phyloP scores from a whole-genome alignment of 2,113 vertebrate species.

The Lophotis ruficrista region DNA sequence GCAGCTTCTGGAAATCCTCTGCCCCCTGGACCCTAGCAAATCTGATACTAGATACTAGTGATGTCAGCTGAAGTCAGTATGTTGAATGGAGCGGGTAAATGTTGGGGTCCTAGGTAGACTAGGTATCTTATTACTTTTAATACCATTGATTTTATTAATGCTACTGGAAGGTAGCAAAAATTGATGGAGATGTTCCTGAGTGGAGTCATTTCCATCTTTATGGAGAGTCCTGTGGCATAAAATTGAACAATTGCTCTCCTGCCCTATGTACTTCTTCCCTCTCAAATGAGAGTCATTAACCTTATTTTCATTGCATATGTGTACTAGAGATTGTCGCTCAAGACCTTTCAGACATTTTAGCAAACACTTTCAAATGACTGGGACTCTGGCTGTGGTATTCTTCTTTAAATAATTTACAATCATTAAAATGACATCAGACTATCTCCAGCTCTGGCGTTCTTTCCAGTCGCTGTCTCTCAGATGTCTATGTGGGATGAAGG shows the following conservation, averaged over 20 bases:
- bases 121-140: background rate
- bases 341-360: constrained; percentile 14
- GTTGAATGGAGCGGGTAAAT: background rate
- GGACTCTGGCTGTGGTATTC: background rate
- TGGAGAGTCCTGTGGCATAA: background rate
- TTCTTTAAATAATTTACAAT: constrained; percentile 56
- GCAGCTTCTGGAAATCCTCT: constrained; percentile 13
- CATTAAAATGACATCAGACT: constrained; percentile 58
- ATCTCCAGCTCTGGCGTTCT: constrained; percentile 45
- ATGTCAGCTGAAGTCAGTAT: background rate
- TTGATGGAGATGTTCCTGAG: background rate
- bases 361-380: constrained; percentile 20
- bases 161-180: background rate
- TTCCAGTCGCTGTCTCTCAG: constrained; percentile 21
- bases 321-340: background rate
- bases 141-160: background rate
- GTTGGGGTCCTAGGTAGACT: background rate
- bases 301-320: background rate
- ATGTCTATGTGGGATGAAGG: constrained; percentile 47
- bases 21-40: background rate
- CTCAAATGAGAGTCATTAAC: constrained; percentile 1
- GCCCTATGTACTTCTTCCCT: background rate
- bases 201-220: background rate
- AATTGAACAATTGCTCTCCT: background rate
- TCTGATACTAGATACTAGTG: background rate